phyloP scores from a whole-genome alignment of 2,113 vertebrate species.

The Myotis lucifugus region DNA sequence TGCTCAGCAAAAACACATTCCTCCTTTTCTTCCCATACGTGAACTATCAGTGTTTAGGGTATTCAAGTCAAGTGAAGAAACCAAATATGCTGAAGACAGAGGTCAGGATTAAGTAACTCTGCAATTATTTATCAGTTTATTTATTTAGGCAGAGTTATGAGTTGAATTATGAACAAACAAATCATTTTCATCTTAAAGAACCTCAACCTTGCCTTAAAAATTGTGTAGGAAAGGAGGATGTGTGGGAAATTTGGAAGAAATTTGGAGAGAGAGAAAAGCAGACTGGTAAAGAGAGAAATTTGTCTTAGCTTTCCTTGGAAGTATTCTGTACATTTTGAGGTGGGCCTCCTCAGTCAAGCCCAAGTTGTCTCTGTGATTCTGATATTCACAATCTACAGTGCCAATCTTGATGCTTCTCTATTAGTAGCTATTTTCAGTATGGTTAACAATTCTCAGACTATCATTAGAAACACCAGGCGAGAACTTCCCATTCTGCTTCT shows the following conservation, averaged over 20 bases:
- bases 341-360: background rate
- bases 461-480: background rate
- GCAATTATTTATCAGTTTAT: background rate
- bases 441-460: background rate
- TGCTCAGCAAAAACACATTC: background rate
- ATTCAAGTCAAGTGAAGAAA: constrained; percentile 34
- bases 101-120: background rate
- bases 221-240: background rate
- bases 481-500: background rate
- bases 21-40: background rate
- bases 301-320: background rate
- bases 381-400: background rate
- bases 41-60: background rate
- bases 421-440: background rate
- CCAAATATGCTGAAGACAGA: constrained; percentile 1
- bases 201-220: background rate
- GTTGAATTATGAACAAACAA: constrained; percentile 28
- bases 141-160: background rate
- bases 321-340: background rate
- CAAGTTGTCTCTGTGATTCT: background rate
- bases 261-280: background rate
- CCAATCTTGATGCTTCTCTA: background rate
- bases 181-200: background rate
- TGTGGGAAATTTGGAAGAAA: background rate
- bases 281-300: background rate